Evolutionary conservation across 2,888 invertebrate species (phyloP).

Genomic region (Dynastes hyllus): DNA sequence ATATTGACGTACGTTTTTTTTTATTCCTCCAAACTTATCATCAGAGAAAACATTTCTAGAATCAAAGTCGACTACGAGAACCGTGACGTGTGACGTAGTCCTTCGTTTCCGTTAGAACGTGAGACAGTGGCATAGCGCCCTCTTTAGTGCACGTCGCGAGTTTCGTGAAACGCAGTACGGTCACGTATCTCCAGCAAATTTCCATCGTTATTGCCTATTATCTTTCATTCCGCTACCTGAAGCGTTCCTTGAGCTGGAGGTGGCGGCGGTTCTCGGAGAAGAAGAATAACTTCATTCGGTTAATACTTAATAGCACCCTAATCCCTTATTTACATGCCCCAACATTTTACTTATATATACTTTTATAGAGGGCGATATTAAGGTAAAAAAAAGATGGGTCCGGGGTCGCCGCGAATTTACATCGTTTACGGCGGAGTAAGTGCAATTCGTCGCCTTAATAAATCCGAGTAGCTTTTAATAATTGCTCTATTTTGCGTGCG

Average conservation of each 20-base stretch:
- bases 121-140: background rate
- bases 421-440: constrained; percentile 32
- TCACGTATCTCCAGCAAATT: constrained; percentile 63
- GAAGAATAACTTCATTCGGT: constrained; percentile 62
- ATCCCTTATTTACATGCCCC: constrained; percentile 59
- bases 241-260: constrained; percentile 54
- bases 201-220: constrained; percentile 65
- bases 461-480: constrained; percentile 42
- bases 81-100: too few relatives aligned
- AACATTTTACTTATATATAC: constrained; percentile 54
- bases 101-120: too few relatives aligned
- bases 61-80: too few relatives aligned
- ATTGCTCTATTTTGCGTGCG: constrained; percentile 9
- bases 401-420: constrained; percentile 51
- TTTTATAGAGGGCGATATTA: constrained; percentile 53
- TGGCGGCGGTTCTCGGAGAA: constrained; percentile 18
- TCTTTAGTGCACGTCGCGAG: constrained; percentile 49
- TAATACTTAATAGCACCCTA: constrained; percentile 59
- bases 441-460: constrained; percentile 30
- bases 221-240: constrained; percentile 63
- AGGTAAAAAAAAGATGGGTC: constrained; percentile 8
- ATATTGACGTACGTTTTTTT: too few relatives aligned
- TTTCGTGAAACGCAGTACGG: constrained; percentile 52
- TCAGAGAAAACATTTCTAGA: too few relatives aligned
- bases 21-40: too few relatives aligned